A percentile compares a stretch with the other conserved stretches of the same genome.
Conservation (phyloP, 2,888 invertebrate species). For the Ecdyonurus torrentis region DNA sequence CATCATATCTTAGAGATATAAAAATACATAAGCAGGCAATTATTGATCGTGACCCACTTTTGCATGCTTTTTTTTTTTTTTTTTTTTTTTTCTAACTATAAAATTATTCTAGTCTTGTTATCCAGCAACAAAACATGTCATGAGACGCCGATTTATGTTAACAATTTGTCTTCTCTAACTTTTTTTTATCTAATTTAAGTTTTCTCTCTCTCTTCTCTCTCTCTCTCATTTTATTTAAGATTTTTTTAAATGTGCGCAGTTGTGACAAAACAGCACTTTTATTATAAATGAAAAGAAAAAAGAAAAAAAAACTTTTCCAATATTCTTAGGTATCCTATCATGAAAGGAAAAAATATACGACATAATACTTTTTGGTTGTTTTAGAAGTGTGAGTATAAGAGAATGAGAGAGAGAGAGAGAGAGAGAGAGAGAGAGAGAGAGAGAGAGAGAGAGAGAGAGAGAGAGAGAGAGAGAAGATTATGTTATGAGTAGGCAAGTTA, state of each 20-base stretch:
- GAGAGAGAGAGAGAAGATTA: no score
- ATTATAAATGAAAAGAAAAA: not conserved
- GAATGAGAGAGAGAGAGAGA: no score
- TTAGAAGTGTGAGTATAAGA: no score
- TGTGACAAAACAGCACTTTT: not conserved
- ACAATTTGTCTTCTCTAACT: not conserved
- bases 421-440: no score
- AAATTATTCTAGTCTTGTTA: not conserved
- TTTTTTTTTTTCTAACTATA: not conserved
- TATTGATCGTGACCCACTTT: not conserved
- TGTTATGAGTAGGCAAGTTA: no score
- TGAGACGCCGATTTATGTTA: not conserved
- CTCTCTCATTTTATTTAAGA: not conserved
- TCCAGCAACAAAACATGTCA: not conserved
- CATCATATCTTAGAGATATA: not conserved
- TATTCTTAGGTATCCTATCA: not conserved
- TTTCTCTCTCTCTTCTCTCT: not conserved
- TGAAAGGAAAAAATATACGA: no score
- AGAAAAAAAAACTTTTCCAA: not conserved
- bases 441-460: no score
- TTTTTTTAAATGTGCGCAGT: not conserved
- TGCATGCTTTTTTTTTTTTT: not conserved
- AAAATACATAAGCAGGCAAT: not conserved
- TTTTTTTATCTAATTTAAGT: not conserved
- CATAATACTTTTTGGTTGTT: no score